phyloP scores from a whole-genome alignment of 2,888 invertebrate genomes.

The Dinocampus coccinellae region DNA sequence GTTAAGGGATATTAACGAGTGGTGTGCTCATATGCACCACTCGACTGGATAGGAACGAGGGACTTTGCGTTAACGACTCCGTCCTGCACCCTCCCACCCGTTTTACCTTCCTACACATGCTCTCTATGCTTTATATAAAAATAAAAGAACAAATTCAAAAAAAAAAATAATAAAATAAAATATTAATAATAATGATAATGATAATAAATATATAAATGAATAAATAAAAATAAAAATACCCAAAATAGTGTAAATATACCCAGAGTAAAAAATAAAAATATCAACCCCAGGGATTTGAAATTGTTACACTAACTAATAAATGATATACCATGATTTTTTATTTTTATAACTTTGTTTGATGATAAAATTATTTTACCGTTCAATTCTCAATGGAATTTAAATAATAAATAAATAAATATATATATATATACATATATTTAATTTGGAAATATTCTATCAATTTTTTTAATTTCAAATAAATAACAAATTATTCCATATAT shows the following conservation, averaged over 20 bases:
- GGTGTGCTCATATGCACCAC: slow-evolving; percentile 23
- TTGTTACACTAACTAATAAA: slow-evolving; percentile 20
- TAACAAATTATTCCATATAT: neutral
- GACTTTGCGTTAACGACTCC: slow-evolving; percentile 45
- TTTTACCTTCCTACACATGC: slow-evolving; percentile 6
- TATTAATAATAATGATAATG: too few relatives aligned
- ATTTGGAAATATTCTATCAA: slow-evolving; percentile 4
- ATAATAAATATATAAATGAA: too few relatives aligned
- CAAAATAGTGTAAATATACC: slow-evolving; percentile 10
- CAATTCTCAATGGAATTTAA: slow-evolving; percentile 2
- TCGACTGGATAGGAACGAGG: slow-evolving; percentile 40
- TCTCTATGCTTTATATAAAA: slow-evolving; percentile 20
- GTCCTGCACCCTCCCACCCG: slow-evolving; percentile 1
- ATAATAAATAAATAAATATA: slow-evolving; percentile 12
- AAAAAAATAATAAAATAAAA: slow-evolving; percentile 11
- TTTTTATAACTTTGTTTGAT: slow-evolving; percentile 6
- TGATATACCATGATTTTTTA: slow-evolving; percentile 4
- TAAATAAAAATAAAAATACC: slow-evolving; percentile 9
- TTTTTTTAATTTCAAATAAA: neutral
- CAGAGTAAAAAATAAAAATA: neutral
- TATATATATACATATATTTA: neutral
- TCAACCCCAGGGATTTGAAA: slow-evolving; percentile 10
- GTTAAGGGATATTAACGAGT: slow-evolving; percentile 47
- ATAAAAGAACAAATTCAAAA: slow-evolving; percentile 24
- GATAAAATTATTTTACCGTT: slow-evolving; percentile 8